Evolutionary conservation across 2,113 vertebrate genomes (phyloP).

Genomic region (Plecotus auritus): DNA sequence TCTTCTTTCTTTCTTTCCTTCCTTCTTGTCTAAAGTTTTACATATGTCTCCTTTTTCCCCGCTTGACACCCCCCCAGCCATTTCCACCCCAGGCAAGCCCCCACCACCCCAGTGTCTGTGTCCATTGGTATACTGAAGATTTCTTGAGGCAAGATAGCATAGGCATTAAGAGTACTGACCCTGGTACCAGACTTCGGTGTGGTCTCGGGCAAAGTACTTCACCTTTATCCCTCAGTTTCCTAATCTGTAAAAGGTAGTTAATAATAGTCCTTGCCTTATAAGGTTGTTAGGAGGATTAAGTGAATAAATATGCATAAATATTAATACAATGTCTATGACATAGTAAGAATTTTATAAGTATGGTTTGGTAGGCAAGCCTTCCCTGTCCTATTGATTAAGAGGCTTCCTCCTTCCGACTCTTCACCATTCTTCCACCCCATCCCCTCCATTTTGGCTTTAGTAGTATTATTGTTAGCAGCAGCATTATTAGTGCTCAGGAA

Average conservation of each 20-base stretch:
- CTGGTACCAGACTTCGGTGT: not conserved
- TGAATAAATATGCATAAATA: not conserved
- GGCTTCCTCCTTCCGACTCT: too few relatives aligned
- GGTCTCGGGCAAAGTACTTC: not conserved
- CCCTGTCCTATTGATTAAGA: too few relatives aligned
- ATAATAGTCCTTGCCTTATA: not conserved
- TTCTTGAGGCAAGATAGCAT: not conserved
- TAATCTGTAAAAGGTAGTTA: not conserved
- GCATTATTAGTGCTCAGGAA: not conserved
- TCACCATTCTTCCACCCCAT: too few relatives aligned
- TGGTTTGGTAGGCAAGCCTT: too few relatives aligned
- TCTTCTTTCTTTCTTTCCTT: too few relatives aligned
- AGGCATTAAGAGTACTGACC: not conserved
- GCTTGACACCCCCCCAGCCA: too few relatives aligned
- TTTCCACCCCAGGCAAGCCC: too few relatives aligned
- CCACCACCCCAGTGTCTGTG: too few relatives aligned
- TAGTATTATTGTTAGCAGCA: not conserved
- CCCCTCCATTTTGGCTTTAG: too few relatives aligned
- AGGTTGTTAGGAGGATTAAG: not conserved
- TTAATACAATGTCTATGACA: not conserved
- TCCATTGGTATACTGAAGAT: not conserved
- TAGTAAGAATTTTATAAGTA: not conserved
- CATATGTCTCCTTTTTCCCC: too few relatives aligned
- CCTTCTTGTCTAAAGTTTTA: too few relatives aligned
- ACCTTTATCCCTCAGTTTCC: not conserved